phyloP scores from a whole-genome alignment of 2,888 invertebrate species.

The Smittia aterrima region DNA sequence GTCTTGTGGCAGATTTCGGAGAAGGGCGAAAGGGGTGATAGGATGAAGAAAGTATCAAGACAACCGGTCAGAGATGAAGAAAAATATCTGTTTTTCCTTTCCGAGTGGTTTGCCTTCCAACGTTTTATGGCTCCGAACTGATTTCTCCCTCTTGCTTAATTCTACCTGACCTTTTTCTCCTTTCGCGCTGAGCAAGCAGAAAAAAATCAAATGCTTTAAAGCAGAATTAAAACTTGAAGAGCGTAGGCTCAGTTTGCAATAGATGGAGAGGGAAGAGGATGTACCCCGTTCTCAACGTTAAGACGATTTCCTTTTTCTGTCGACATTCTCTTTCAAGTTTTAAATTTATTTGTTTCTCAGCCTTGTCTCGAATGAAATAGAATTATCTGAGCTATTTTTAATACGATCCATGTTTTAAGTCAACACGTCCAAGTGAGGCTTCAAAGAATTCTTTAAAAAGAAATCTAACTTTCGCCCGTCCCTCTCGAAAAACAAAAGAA shows the following conservation, averaged over 20 bases:
- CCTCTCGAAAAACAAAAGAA: neutral
- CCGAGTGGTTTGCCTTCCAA: constrained; percentile 21
- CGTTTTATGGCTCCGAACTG: constrained; percentile 7
- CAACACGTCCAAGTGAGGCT: too few relatives aligned
- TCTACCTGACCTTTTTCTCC: neutral
- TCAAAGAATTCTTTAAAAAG: too few relatives aligned
- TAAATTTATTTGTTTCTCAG: neutral
- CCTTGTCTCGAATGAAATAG: neutral
- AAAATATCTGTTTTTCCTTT: constrained; percentile 18
- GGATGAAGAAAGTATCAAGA: neutral
- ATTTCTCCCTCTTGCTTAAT: neutral
- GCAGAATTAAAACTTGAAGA: constrained; percentile 22
- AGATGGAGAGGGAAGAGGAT: neutral
- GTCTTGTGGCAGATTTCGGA: neutral
- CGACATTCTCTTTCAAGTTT: neutral
- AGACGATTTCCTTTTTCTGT: neutral
- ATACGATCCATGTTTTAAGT: too few relatives aligned
- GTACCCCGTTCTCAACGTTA: neutral
- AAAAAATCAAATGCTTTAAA: neutral
- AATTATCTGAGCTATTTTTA: too few relatives aligned
- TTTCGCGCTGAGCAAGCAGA: neutral
- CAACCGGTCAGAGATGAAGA: neutral
- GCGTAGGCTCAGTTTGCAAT: neutral
- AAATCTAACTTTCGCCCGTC: too few relatives aligned
- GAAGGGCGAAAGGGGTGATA: neutral